phyloP scores from a whole-genome alignment of 2,113 vertebrate genomes.

The Heptranchias perlo region DNA sequence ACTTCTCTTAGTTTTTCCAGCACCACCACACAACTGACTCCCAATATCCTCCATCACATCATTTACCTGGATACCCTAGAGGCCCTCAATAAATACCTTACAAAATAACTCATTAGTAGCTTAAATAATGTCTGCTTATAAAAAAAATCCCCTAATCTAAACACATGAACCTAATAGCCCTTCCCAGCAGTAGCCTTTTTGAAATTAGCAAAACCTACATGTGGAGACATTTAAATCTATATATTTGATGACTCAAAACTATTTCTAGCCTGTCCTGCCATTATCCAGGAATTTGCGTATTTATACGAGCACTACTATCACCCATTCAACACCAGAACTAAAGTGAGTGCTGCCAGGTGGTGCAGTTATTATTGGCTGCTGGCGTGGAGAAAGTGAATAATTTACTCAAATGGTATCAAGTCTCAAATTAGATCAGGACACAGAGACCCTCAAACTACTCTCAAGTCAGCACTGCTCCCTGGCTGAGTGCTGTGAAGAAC shows the following conservation, averaged over 20 bases:
- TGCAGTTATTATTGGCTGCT: constrained; percentile 1
- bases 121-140: not conserved
- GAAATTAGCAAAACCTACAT: not conserved
- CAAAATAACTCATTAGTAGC: not conserved
- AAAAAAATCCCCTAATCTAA: not conserved
- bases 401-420: constrained; percentile 1
- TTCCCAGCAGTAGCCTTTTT: not conserved
- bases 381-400: not conserved
- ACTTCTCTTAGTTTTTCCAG: not conserved
- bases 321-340: not conserved
- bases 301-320: not conserved
- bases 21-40: not conserved
- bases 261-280: not conserved
- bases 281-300: not conserved
- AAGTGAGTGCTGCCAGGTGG: not conserved
- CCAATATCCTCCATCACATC: not conserved
- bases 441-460: not conserved
- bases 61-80: not conserved
- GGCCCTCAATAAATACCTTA: not conserved
- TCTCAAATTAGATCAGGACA: constrained; percentile 4
- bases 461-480: not conserved
- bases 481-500: not conserved
- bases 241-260: not conserved
- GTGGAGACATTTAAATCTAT: not conserved
- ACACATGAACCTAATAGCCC: not conserved